Evolutionary conservation across 92 coral and sea anemone genomes (phyloP).

Genomic region (Porites cylindrica): DNA sequence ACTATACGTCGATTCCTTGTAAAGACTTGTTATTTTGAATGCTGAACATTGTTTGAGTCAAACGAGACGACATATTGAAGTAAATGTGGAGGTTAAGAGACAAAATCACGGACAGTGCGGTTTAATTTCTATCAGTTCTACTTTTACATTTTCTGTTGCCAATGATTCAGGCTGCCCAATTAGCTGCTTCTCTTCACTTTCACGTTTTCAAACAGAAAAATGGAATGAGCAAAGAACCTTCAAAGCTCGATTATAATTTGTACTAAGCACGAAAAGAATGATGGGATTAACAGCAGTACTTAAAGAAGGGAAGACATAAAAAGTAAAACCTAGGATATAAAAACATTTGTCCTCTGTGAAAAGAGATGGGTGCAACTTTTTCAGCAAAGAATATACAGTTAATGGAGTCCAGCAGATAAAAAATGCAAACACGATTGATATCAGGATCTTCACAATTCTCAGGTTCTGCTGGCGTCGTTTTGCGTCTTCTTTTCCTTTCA

Average conservation of each 20-base stretch:
- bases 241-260: conserved; percentile 1
- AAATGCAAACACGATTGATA: background rate
- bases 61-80: too few relatives aligned
- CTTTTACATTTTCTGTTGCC: background rate
- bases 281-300: background rate
- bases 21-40: too few relatives aligned
- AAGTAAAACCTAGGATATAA: background rate
- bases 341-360: background rate
- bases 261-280: background rate
- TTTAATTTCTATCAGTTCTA: background rate
- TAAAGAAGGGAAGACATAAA: background rate
- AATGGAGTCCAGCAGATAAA: background rate
- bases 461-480: background rate
- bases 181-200: background rate
- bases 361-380: background rate
- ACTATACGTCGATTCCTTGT: too few relatives aligned
- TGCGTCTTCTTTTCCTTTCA: background rate
- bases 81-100: too few relatives aligned
- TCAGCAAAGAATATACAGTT: background rate
- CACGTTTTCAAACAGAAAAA: background rate
- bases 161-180: background rate
- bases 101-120: too few relatives aligned
- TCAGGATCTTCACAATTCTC: background rate
- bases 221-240: background rate
- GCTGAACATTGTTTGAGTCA: too few relatives aligned